Evolutionary conservation across 2,113 vertebrate species (phyloP), one percentile per base, ranked within the genome.

Genomic region (Charina bottae): DNA sequence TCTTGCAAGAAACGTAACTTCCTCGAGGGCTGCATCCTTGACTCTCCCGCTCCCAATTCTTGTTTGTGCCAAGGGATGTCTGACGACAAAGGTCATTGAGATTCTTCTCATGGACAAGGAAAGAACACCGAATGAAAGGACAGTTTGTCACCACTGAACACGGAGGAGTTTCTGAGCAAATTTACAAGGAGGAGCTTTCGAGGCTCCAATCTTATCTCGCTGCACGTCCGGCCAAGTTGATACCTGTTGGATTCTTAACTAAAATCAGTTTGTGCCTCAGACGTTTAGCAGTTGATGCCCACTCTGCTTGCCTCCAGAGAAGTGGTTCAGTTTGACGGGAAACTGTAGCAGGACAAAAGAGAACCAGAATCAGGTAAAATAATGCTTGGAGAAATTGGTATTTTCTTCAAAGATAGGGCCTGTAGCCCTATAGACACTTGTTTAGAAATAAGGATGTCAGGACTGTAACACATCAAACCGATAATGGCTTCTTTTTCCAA

Each of bases 21-120:
- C 33, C 6, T 78, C 15, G 13, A 78, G 33, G 15, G 68, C 33
- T 37, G 7, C 33, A 37, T 37, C n/a, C 33, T 8, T 78, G 68
- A 78, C 33, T 78, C 68, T 19, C 15, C 33, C 15, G 19, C 72
- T 42, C 42, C 17, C 72, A 42, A 0, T 42, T 42, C 33, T 78
- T 19, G 17, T 78, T 78, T 78, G 72, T 78, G 72, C 72, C 72
- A 78, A 42, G 33, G 72, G 72, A 78, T 42, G 72, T 23, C 72
- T 78, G 72, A 10, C 37, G 33, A 10, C 72, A 37, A 37, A 78
- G 17, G 72, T 97, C 96, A 97, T 98, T 98, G 97, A 97, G 93
- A 98, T 98, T 98, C 97, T 96, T 96, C 95, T 96, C 97, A 90
- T 93, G 96, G 72, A 90, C 93, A 93, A 94, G 62, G 92, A 92